Base-by-base conservation (phyloP, 2,888 invertebrate species). In the Drosophila limbata region DNA sequence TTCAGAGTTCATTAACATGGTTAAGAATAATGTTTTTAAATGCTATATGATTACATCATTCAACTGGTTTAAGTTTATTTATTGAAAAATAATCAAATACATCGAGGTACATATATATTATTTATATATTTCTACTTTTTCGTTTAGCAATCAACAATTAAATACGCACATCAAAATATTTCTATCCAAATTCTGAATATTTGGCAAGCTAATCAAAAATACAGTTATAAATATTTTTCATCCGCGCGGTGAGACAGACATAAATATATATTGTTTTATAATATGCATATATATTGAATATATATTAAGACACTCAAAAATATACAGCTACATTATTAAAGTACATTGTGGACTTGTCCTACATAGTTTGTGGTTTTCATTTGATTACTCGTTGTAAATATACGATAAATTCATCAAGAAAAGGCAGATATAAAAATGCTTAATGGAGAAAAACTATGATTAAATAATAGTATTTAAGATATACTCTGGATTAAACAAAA, bases 261-360 rank as follows among this genome's bases (percentile, higher is more conserved):
- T 33, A 48, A 25, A 48, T n/a, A 39, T 63, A 55, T 56, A 51
- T 40, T 51, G 17, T 44, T 40, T 47, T 64, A 37, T 28, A 57
- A 55, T 21, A 45, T 39, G 28, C 35, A 15, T 35, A 31, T 60
- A 67, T 68, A 63, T 60, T 60, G 5, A 42, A 76, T 60, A 72
- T 60, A 72, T 72, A 51, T 17, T 72, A 85, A 82, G 85, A 85
- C 83, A 82, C 80, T 76, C 64, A 62, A 65, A 62, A 65, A 60
- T 25, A 56, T 62, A 69, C 44, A 55, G 44, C 42, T 53, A 70
- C 19, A 51, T 55, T 59, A 44, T 48, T 76, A 61, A 83, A 82
- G 73, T 82, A 83, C 80, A 68, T 68, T 63, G 39, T 63, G 65
- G 44, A 62, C 55, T 51, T 55, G 15, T 21, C 33, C 19, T 51